Conservation (phyloP, 2,888 invertebrate species). For the Masnerella sp. region DNA sequence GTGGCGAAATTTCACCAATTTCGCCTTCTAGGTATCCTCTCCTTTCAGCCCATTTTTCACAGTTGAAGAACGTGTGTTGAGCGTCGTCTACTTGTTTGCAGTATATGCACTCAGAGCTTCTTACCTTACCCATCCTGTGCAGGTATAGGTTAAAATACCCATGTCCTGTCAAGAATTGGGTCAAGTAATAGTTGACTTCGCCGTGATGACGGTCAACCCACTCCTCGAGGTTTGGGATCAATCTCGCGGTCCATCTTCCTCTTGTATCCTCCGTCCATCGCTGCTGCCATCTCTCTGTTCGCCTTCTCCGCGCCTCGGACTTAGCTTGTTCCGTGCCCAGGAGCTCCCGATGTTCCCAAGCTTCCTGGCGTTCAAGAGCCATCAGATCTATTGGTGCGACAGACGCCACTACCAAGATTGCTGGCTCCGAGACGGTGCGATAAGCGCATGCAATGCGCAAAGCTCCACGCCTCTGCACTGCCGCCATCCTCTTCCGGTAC, state of each 20-base stretch:
- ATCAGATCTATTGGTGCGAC: constrained; percentile 60
- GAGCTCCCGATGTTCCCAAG: not conserved
- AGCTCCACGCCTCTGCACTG: constrained; percentile 40
- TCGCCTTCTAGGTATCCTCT: not conserved
- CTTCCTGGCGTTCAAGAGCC: constrained; percentile 18
- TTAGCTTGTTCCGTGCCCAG: not conserved
- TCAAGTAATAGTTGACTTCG: constrained; percentile 56
- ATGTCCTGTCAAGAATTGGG: constrained; percentile 58
- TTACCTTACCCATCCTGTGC: constrained; percentile 35
- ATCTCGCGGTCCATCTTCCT: constrained; percentile 29
- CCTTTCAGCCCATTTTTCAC: constrained; percentile 30
- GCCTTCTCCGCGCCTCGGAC: not conserved
- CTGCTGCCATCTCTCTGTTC: constrained; percentile 20
- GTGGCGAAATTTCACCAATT: constrained; percentile 22
- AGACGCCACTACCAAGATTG: constrained; percentile 56
- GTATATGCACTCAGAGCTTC: constrained; percentile 35
- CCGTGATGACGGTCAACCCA: constrained; percentile 30
- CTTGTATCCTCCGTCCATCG: constrained; percentile 15
- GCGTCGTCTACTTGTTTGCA: constrained; percentile 46
- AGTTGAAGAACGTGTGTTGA: constrained; percentile 57
- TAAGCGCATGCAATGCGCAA: constrained; percentile 60
- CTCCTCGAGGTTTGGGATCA: not conserved
- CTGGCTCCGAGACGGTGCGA: constrained; percentile 62
- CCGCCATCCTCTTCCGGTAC: constrained; percentile 49
- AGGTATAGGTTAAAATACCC: constrained; percentile 57